Evolutionary conservation across 2,888 invertebrate species (phyloP), one percentile per base, ranked within the genome.

Genomic region (Litoditis marina): DNA sequence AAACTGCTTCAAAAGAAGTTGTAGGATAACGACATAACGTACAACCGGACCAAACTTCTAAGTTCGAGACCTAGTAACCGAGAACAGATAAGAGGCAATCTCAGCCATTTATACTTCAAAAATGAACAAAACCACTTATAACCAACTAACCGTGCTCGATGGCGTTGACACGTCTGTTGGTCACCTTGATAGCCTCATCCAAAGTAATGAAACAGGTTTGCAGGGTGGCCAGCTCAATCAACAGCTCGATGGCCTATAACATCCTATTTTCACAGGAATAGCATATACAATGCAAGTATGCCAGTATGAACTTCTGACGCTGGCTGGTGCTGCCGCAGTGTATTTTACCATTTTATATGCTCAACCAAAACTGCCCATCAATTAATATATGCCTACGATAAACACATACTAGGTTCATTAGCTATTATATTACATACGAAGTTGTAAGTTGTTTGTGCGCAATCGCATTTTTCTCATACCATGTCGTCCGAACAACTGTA

Each of bases 151-250:
- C 94, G 82, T 98, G 94, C 85, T 98, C 96, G 85, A 98, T 95
- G 81, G 98, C 98, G 84, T 98, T 98, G 25, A 98, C 96, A 89
- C 98, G 90, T 81, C 98, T 88, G 85, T 98, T 98, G 30, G 98
- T 98, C 72, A 94, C 90, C 87, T 98, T 99, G 82, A 98, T 98
- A 58, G 95, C 96, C 85, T 96, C 96, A 85, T 98, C 98, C 53
- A 99, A 87, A 28, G 95, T 96, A 19, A 98, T 92, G 83, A 98
- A 99, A 2, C 95, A 94, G 0, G 96, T 96, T 86, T 98, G 98
- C 78, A 99, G 87, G 0, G 96, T 96, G 1, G 98, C 98, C 81
- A 99, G 86, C 84, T 96, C 94, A 0, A 98, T 95, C 65, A 99
- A 86, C 68, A 98, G 86, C 83, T 94, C 92, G 0, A 99, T 91